These are phyloP conservation scores for Danio choprae DNA, from an alignment of 2,797 vertebrate species.

Conservation along the genomic window DNA sequence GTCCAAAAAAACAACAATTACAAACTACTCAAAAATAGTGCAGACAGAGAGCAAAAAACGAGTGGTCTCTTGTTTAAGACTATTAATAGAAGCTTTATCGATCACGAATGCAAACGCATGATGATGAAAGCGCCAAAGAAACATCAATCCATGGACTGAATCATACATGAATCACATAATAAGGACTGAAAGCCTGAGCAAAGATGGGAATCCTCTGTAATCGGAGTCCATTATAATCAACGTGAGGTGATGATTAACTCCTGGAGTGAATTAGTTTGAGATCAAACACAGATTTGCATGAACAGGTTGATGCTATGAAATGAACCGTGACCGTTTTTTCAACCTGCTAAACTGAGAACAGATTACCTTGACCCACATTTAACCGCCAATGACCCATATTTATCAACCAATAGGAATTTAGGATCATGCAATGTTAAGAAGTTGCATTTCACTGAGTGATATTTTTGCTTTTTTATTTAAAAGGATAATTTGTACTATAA, in stretches of 20 bases:
- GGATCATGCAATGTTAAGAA: too few species aligned
- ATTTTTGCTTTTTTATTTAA: too few species aligned
- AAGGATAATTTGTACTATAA: background rate
- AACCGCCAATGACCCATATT: background rate
- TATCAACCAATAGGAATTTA: background rate
- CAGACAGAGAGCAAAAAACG: background rate
- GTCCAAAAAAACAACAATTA: background rate
- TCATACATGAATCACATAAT: slow-evolving; percentile 32
- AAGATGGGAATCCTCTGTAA: slow-evolving; percentile 15
- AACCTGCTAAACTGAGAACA: background rate
- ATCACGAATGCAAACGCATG: background rate
- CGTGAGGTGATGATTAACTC: slow-evolving; percentile 14
- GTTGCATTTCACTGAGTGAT: too few species aligned
- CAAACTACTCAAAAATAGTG: background rate
- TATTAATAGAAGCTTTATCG: slow-evolving; percentile 14
- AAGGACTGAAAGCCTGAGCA: slow-evolving; percentile 10
- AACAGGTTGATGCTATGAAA: background rate
- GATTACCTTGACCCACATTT: background rate
- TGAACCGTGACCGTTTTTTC: background rate
- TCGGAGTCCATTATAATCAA: slow-evolving; percentile 4
- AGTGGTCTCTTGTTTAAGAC: background rate
- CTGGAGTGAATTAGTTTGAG: slow-evolving; percentile 9
- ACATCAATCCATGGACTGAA: slow-evolving; percentile 36
- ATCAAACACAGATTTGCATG: background rate
- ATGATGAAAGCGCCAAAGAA: slow-evolving; percentile 16